Conservation (phyloP, 2,113 vertebrate species). For the Microtus ochrogaster region DNA sequence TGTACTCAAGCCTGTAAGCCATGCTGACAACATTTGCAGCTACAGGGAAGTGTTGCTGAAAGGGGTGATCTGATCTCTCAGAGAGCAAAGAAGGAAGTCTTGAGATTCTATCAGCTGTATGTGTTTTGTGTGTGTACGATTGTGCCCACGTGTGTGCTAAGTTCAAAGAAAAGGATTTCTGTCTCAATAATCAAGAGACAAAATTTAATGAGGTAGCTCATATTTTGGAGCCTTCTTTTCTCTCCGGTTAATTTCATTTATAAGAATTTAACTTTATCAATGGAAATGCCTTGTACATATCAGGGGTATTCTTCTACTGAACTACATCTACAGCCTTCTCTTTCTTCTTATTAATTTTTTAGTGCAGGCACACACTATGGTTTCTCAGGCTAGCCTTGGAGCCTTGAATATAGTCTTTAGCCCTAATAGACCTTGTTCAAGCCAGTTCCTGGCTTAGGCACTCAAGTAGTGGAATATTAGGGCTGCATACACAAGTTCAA, state of each 20-base stretch:
- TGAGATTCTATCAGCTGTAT: background rate
- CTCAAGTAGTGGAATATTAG: fast-evolving
- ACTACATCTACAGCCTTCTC: too few relatives aligned
- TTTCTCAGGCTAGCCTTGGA: background rate
- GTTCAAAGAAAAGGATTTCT: background rate
- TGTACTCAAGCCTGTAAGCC: background rate
- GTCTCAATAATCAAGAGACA: background rate
- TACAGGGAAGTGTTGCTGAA: background rate
- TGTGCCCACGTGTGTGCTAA: too few relatives aligned
- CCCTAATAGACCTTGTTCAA: background rate
- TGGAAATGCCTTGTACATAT: background rate
- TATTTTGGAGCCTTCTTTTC: background rate
- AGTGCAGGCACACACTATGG: background rate
- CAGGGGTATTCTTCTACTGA: background rate
- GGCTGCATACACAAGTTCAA: background rate
- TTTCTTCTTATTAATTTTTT: background rate
- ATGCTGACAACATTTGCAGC: too few relatives aligned
- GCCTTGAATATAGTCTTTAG: background rate
- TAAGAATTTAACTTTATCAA: background rate
- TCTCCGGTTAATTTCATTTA: background rate
- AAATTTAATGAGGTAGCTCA: background rate
- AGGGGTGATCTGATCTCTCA: background rate
- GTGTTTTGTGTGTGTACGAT: background rate
- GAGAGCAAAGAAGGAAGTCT: background rate
- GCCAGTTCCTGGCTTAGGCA: background rate